Conservation (phyloP, 2,888 invertebrate species). For the Ferrisia virgata region DNA sequence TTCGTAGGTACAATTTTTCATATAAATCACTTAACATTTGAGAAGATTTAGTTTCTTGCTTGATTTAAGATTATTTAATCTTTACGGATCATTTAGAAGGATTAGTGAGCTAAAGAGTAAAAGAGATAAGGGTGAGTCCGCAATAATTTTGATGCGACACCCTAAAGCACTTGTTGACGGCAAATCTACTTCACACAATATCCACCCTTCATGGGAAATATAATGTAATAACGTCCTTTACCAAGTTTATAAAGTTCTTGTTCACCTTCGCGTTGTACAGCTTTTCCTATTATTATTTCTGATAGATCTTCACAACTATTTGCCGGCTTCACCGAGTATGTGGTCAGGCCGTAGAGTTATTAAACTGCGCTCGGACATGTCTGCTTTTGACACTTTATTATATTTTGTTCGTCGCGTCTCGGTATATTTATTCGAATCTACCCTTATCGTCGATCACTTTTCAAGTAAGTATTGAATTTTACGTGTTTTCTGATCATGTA, state of each 20-base stretch:
- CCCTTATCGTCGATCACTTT: not conserved
- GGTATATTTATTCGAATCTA: not conserved
- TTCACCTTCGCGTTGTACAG: not conserved
- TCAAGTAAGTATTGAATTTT: not conserved
- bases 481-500: not conserved
- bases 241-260: constrained; percentile 39
- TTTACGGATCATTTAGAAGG: constrained; percentile 45
- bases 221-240: constrained; percentile 45
- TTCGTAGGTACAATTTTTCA: not conserved
- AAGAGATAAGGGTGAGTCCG: constrained; percentile 41
- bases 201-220: constrained; percentile 41
- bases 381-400: constrained; percentile 43
- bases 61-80: constrained; percentile 43
- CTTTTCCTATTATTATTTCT: constrained; percentile 40
- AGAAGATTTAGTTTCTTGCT: not conserved
- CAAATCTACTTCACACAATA: constrained; percentile 46
- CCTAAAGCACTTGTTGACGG: constrained; percentile 46
- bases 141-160: constrained; percentile 45
- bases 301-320: constrained; percentile 5
- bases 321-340: not conserved
- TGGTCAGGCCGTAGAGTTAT: constrained; percentile 30
- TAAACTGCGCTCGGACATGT: constrained; percentile 37
- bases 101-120: constrained; percentile 37
- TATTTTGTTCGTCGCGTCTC: constrained; percentile 7
- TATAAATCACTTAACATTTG: not conserved